A percentile compares a stretch with the other conserved stretches of the same genome.
Conservation (phyloP, 2,797 vertebrate genomes). For the Arrhamphus sclerolepis region DNA sequence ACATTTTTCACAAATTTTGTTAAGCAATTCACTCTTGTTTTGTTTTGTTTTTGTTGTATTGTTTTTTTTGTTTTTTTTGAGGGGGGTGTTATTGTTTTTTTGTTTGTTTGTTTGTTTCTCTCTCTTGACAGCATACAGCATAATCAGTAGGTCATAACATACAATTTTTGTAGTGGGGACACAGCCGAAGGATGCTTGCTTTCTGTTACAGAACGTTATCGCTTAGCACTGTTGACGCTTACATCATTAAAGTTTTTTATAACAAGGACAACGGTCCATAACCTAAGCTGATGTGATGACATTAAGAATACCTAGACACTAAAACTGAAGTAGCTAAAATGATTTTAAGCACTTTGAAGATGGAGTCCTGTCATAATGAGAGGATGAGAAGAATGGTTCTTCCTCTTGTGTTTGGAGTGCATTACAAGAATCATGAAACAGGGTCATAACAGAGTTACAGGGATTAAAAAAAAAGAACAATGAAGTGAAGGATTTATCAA, state of each 20-base stretch:
- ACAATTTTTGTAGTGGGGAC: too few species aligned
- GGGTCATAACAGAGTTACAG: conserved; percentile 9
- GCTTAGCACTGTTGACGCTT: background rate
- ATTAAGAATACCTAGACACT: background rate
- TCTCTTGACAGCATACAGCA: too few species aligned
- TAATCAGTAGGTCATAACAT: too few species aligned
- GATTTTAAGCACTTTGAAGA: background rate
- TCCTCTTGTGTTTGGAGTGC: conserved; percentile 6
- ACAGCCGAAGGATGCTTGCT: too few species aligned
- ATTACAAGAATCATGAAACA: conserved; percentile 17
- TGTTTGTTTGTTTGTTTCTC: too few species aligned
- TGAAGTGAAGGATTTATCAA: conserved; percentile 19
- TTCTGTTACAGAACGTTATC: too few species aligned
- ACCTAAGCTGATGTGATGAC: background rate
- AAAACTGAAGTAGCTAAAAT: background rate
- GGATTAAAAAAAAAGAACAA: background rate
- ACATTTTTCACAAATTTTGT: too few species aligned
- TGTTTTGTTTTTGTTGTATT: too few species aligned
- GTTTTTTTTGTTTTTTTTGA: too few species aligned
- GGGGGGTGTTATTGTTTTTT: too few species aligned
- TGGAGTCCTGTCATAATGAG: background rate
- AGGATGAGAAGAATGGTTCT: background rate
- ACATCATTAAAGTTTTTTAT: background rate
- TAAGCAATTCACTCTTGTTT: too few species aligned
- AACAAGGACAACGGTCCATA: background rate